phyloP scores from a whole-genome alignment of 2,113 vertebrate species.

The Coracopsis vasa region DNA sequence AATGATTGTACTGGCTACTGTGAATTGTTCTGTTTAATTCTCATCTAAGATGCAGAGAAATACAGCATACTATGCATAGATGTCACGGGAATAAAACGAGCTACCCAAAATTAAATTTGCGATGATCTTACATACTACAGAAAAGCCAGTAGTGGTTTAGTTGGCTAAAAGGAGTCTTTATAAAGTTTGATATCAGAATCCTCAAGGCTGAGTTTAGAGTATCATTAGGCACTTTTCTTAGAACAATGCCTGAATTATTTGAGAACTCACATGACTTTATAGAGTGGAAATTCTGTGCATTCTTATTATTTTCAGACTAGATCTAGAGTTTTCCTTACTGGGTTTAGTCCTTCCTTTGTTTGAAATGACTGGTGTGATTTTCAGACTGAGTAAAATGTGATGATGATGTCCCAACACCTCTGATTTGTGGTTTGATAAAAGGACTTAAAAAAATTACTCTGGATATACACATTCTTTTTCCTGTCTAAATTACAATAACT shows the following conservation, averaged over 20 bases:
- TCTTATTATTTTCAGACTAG: neutral
- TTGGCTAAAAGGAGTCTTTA: neutral
- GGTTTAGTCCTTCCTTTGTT: neutral
- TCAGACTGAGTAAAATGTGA: neutral
- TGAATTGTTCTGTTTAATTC: neutral
- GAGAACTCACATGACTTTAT: neutral
- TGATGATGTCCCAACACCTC: neutral
- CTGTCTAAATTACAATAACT: neutral
- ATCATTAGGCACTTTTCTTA: neutral
- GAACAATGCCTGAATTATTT: neutral
- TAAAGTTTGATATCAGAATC: neutral
- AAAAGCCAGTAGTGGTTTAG: neutral
- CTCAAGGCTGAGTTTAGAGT: neutral
- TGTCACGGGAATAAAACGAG: neutral
- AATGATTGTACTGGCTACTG: neutral
- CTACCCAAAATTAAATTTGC: neutral
- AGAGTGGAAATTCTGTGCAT: neutral
- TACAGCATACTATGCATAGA: neutral
- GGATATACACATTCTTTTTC: neutral
- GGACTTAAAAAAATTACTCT: neutral
- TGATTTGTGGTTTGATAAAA: neutral
- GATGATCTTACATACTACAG: neutral
- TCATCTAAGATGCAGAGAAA: neutral
- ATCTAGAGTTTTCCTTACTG: neutral
- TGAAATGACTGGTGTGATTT: neutral